A percentile compares a stretch with the other conserved stretches of the same genome.
These are phyloP conservation scores for Neotragus pygmaeus DNA, from an alignment of 2,113 vertebrate genomes.

Conservation along the genomic window DNA sequence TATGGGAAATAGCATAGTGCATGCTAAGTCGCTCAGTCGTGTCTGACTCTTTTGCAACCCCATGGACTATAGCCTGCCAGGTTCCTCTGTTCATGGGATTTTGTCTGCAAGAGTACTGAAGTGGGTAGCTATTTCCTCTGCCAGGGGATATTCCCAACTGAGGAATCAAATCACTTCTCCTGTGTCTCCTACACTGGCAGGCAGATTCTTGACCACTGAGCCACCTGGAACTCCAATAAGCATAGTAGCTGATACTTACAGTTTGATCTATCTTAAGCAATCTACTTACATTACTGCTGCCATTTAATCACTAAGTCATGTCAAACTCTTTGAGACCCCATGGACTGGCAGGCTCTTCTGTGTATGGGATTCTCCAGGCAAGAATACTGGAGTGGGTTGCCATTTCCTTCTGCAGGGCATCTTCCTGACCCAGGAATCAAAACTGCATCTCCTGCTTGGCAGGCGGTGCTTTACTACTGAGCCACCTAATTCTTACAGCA, in stretches of 20 bases:
- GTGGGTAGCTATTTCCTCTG: neutral
- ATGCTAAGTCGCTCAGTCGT: neutral
- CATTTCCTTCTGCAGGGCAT: neutral
- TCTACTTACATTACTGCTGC: neutral
- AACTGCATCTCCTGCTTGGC: neutral
- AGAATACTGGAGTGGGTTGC: neutral
- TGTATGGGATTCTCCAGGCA: neutral
- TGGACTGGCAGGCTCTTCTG: neutral
- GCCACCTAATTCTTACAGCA: neutral
- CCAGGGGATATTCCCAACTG: neutral
- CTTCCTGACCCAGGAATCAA: neutral
- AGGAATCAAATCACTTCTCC: neutral
- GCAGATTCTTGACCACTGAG: neutral
- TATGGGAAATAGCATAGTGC: neutral
- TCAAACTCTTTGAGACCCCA: neutral
- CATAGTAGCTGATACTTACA: neutral
- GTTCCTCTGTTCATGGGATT: neutral
- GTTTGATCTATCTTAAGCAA: neutral
- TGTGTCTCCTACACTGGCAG: neutral
- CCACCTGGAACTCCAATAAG: neutral
- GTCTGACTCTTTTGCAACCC: neutral
- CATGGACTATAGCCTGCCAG: neutral
- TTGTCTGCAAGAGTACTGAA: neutral
- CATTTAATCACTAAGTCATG: neutral
- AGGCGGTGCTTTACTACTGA: neutral